Evolutionary conservation across 2,797 vertebrate species (phyloP).

Genomic region (Tokudaia muenninki): DNA sequence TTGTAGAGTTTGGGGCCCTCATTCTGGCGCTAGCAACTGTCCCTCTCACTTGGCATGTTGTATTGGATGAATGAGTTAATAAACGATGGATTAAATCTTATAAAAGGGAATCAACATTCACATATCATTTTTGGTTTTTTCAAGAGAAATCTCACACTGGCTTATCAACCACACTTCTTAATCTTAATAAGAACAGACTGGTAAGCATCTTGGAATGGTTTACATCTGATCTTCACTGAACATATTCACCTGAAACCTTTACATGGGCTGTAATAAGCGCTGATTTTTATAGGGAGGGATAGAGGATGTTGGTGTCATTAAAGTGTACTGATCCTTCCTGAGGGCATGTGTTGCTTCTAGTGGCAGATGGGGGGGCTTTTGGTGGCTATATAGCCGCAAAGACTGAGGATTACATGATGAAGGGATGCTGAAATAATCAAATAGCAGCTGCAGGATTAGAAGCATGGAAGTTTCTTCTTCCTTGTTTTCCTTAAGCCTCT

Average conservation of each 20-base stretch:
- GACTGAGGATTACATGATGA: slow-evolving; percentile 23
- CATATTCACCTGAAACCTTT: neutral
- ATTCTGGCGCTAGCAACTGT: neutral
- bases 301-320: slow-evolving; percentile 34
- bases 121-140: neutral
- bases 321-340: slow-evolving; percentile 21
- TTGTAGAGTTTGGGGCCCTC: neutral
- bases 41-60: neutral
- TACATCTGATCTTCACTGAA: neutral
- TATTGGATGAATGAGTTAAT: neutral
- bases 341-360: slow-evolving; percentile 29
- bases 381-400: neutral
- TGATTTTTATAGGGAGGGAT: slow-evolving; percentile 8
- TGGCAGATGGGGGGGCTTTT: slow-evolving; percentile 68
- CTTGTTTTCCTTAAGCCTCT: neutral
- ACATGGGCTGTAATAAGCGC: neutral
- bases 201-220: neutral
- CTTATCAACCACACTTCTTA: neutral
- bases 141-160: slow-evolving; percentile 24
- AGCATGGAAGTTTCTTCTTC: slow-evolving; percentile 30
- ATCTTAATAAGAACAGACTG: neutral
- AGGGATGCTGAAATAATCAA: slow-evolving; percentile 41
- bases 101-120: neutral
- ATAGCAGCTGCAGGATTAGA: slow-evolving; percentile 8
- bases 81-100: neutral